These are phyloP conservation scores for Erpornis zantholeuca DNA, from an alignment of 2,113 vertebrate species.

Conservation along the genomic window DNA sequence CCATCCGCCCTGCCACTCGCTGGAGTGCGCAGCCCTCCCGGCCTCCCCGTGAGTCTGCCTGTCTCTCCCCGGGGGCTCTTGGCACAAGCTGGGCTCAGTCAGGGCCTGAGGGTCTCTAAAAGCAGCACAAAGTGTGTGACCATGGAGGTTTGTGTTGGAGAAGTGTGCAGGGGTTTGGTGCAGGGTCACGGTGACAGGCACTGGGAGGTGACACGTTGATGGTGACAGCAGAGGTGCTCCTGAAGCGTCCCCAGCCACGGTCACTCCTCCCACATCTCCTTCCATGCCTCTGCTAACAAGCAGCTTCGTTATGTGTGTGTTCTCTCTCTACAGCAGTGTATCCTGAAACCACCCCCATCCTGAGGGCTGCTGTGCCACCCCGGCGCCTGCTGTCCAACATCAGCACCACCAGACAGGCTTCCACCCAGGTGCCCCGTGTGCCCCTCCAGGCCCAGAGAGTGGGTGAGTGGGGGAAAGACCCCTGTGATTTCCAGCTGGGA, in stretches of 20 bases:
- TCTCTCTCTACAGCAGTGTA: constrained; percentile 19
- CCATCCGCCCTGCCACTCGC: constrained; percentile 77
- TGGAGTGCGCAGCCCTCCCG: constrained; percentile 83
- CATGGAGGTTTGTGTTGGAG: not conserved
- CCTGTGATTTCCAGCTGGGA: rapidly evolving
- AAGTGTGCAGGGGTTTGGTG: rapidly evolving
- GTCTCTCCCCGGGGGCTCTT: rapidly evolving
- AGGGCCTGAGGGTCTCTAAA: not conserved
- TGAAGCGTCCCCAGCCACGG: not conserved
- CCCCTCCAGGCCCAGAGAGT: constrained; percentile 80
- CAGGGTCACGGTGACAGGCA: not conserved
- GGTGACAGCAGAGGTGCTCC: not conserved
- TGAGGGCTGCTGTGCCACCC: constrained; percentile 47
- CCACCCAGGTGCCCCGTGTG: constrained; percentile 83
- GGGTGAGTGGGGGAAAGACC: constrained; percentile 72
- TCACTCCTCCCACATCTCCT: rapidly evolving
- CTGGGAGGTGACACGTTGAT: rapidly evolving
- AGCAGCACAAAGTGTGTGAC: not conserved
- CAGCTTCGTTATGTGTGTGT: not conserved
- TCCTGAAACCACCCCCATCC: constrained; percentile 65
- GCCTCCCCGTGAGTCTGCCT: constrained; percentile 76
- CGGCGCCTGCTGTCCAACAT: constrained; percentile 75
- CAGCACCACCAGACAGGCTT: constrained; percentile 84
- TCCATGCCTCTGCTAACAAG: rapidly evolving
- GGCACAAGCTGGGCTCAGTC: rapidly evolving